phyloP scores from a whole-genome alignment of 1,140 invertebrate genomes.

The Helicoverpa armigera region DNA sequence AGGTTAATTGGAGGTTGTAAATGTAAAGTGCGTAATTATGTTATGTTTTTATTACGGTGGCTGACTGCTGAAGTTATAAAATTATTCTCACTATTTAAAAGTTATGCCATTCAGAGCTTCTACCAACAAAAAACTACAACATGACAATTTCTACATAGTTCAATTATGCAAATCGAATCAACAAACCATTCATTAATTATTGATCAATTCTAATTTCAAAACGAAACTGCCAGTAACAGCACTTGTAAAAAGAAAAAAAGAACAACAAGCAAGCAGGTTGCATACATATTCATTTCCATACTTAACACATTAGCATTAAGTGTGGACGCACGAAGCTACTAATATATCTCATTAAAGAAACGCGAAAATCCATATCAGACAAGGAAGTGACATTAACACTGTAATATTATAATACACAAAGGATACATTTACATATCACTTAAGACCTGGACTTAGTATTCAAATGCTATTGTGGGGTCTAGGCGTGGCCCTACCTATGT shows the following conservation, averaged over 20 bases:
- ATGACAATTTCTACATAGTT: too few relatives aligned
- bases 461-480: slow-evolving; percentile 45
- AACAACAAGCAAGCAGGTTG: slow-evolving; percentile 6
- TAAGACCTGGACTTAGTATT: slow-evolving; percentile 52
- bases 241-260: not conserved
- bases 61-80: too few relatives aligned
- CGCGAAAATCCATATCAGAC: slow-evolving; percentile 19
- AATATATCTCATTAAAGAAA: slow-evolving; percentile 41
- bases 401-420: slow-evolving; percentile 46
- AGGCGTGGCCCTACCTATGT: slow-evolving; percentile 31
- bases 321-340: slow-evolving; percentile 9
- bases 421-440: slow-evolving; percentile 50
- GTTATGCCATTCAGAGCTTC: too few relatives aligned
- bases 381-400: slow-evolving; percentile 43
- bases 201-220: slow-evolving; percentile 24
- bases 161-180: not conserved
- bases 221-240: not conserved
- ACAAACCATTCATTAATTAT: not conserved
- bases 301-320: slow-evolving; percentile 22
- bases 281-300: slow-evolving; percentile 5
- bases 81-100: too few relatives aligned
- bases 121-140: too few relatives aligned
- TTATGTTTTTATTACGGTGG: not conserved
- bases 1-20: too few relatives aligned
- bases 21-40: not conserved